Base-by-base conservation (phyloP, 2,888 invertebrate species). In the Philhelius pedissequus region DNA sequence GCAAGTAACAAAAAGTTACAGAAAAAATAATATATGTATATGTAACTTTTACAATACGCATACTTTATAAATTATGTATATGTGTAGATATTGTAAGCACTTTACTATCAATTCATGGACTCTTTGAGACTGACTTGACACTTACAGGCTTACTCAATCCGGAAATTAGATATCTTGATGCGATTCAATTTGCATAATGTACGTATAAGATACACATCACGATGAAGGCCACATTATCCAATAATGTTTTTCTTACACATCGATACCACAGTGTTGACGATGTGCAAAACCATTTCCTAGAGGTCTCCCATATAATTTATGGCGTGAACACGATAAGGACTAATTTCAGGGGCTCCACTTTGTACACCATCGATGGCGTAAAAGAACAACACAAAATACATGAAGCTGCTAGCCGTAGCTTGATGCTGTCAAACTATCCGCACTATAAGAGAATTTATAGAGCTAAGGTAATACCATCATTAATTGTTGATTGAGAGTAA, bases 141-240 rank as follows among this genome's bases (percentile, higher is more conserved):
- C n/a, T 25, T 38, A 20, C 60, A 25, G 52, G 11, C 35, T 68
- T 52, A 15, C 35, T 68, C 35, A 32, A 38, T 64, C 62, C 62
- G 68, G 52, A 52, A 80, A 69, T 80, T 69, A n/a, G n/a, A n/a
- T n/a, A 74, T 74, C 68, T 48, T 62, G 68, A 80, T 80, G 54
- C 80, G 45, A 80, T 80, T 74, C 74, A 80, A 80, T 80, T 80
- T 80, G 80, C 80, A 80, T 80, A 80, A 80, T 80, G 62, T 69
- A 62, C 22, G 18, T 60, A 25, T 2, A 18, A 45, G 74, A 74
- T 60, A 69, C 40, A 58, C n/a, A 40, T 3, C 7, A 40, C 8
- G 22, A 27, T 32, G 58, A 20, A 50, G 32, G 52, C 22, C 11
- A 48, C 27, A 48, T 71, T 77, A 70, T 56, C 70, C 68, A 68